A percentile compares a stretch with the other conserved stretches of the same genome.
These are phyloP conservation scores for Cerastis leucographa DNA, from an alignment of 2,888 invertebrate species.

Conservation along the genomic window DNA sequence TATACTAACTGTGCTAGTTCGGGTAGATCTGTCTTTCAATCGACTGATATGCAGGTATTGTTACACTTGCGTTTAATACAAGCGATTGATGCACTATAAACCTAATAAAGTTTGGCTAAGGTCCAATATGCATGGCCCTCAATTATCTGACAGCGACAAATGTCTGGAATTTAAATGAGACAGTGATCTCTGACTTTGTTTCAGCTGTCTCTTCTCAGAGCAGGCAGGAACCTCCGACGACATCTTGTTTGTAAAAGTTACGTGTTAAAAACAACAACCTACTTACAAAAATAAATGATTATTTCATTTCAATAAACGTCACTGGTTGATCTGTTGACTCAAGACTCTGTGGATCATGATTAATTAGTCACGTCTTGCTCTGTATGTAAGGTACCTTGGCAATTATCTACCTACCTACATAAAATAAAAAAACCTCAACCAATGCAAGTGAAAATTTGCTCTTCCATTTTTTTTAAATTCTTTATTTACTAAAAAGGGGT, in stretches of 20 bases:
- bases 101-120: background rate
- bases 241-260: too few relatives aligned
- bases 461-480: background rate
- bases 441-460: background rate
- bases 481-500: too few relatives aligned
- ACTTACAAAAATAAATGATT: too few relatives aligned
- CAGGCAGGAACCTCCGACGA: too few relatives aligned
- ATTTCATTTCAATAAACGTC: too few relatives aligned
- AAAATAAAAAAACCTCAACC: background rate
- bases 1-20: slow-evolving; percentile 62
- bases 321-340: too few relatives aligned
- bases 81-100: background rate
- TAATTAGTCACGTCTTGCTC: background rate
- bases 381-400: background rate
- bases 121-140: background rate
- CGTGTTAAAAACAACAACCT: too few relatives aligned
- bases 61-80: slow-evolving; percentile 49
- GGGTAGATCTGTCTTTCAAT: slow-evolving; percentile 63
- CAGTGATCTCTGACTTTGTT: too few relatives aligned
- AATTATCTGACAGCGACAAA: background rate
- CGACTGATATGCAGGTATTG: slow-evolving; percentile 56
- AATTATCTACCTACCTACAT: background rate
- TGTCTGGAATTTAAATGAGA: too few relatives aligned
- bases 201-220: too few relatives aligned
- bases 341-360: too few relatives aligned